Percentiles rank a stretch among this genome's conserved stretches.
phyloP scores from a whole-genome alignment of 2,888 invertebrate genomes.

The Agonopterix alstromeriana region DNA sequence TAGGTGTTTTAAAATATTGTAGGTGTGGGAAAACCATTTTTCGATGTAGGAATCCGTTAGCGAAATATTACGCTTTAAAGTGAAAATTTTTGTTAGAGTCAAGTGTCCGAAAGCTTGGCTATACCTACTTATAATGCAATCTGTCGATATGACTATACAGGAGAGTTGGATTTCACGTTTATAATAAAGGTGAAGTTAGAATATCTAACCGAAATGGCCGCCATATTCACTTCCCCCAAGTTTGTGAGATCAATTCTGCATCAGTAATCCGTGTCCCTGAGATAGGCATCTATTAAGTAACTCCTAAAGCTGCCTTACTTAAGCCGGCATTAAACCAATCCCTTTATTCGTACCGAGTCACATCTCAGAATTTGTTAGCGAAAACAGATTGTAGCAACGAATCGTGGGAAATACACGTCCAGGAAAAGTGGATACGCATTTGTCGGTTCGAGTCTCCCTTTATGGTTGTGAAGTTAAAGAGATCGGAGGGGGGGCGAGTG shows the following conservation, averaged over 20 bases:
- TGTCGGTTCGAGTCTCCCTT: conserved; percentile 4
- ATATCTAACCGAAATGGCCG: no score
- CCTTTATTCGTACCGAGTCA: conserved; percentile 34
- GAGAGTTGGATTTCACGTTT: no score
- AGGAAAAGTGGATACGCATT: conserved; percentile 14
- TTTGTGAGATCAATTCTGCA: not conserved
- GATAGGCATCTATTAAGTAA: conserved; percentile 38
- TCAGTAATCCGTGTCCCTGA: conserved; percentile 21
- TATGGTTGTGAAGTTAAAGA: conserved; percentile 2
- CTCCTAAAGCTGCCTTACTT: conserved; percentile 29
- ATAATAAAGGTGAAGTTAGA: no score
- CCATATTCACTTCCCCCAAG: no score
- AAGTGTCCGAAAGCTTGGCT: no score
- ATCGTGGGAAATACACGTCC: conserved; percentile 19
- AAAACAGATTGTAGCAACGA: conserved; percentile 28
- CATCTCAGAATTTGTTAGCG: conserved; percentile 34
- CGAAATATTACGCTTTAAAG: no score
- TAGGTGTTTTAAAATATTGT: no score
- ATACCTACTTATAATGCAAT: no score
- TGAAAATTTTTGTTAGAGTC: no score
- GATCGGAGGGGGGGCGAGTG: conserved; percentile 3
- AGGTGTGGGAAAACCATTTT: no score
- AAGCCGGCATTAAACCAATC: conserved; percentile 34
- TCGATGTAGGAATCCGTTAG: no score
- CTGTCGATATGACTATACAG: no score